Conservation (phyloP, 2,797 vertebrate species). For the Trematomus bernacchii region DNA sequence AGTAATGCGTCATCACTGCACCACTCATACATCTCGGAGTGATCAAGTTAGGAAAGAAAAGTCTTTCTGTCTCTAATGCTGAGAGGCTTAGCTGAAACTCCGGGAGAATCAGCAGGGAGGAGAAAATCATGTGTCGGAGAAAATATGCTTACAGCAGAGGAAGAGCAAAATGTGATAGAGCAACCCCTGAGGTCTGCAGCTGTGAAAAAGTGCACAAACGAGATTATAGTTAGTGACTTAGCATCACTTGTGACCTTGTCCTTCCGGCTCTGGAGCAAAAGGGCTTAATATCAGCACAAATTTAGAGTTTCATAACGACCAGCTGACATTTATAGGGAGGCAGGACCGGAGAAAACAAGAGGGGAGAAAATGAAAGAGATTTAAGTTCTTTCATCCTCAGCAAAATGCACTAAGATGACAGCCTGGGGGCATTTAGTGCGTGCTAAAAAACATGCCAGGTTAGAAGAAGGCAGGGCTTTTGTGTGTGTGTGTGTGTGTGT, state of each 20-base stretch:
- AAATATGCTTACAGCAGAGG: conserved; percentile 76
- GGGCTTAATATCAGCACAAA: conserved; percentile 78
- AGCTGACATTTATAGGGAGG: conserved; percentile 49
- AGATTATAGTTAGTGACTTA: conserved; percentile 80
- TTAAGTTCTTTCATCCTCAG: conserved; percentile 75
- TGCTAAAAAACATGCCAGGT: conserved; percentile 62
- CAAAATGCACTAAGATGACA: conserved; percentile 78
- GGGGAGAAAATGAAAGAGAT: conserved; percentile 59
- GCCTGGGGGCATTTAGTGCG: conserved; percentile 53
- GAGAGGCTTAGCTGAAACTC: conserved; percentile 72
- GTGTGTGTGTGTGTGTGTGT: conserved; percentile 21
- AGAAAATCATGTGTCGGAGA: conserved; percentile 74
- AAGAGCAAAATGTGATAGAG: conserved; percentile 51
- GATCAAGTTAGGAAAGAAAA: conserved; percentile 56
- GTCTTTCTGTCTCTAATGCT: conserved; percentile 53
- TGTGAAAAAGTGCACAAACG: conserved; percentile 65
- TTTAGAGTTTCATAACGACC: conserved; percentile 77
- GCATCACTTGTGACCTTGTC: conserved; percentile 72
- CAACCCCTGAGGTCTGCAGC: conserved; percentile 61
- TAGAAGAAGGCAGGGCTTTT: conserved; percentile 55
- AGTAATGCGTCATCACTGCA: too few species aligned
- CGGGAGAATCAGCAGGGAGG: conserved; percentile 56
- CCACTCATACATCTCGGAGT: conserved; percentile 47
- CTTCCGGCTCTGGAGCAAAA: conserved; percentile 50
- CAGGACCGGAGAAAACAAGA: conserved; percentile 41